phyloP scores from a whole-genome alignment of 2,888 invertebrate species.

The Cylloceria caligata region DNA sequence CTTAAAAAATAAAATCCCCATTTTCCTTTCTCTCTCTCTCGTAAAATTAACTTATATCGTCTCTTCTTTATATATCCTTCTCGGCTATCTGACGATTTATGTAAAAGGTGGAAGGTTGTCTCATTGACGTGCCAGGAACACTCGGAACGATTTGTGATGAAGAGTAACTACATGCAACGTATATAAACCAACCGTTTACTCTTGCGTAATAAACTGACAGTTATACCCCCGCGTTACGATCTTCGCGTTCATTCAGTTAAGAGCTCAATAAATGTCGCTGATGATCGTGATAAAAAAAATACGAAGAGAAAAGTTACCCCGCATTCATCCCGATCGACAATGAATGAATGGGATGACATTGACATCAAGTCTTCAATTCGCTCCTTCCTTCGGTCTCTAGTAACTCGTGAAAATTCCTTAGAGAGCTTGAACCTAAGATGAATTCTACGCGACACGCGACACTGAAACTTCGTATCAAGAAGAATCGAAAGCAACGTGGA shows the following conservation, averaged over 20 bases:
- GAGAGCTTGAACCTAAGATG: constrained; percentile 9
- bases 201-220: not conserved
- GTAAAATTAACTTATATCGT: too few species aligned
- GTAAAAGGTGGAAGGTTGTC: constrained; percentile 23
- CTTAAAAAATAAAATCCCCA: too few species aligned
- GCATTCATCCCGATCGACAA: constrained; percentile 1
- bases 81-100: constrained; percentile 5
- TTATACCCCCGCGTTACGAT: constrained; percentile 1
- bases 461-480: not conserved
- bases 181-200: not conserved
- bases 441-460: not conserved
- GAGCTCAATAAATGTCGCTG: not conserved
- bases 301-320: not conserved
- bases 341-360: not conserved
- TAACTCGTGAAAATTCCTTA: not conserved
- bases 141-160: constrained; percentile 1
- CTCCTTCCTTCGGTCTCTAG: not conserved
- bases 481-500: not conserved
- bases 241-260: constrained; percentile 14
- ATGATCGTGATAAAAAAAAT: constrained; percentile 13
- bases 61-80: not conserved
- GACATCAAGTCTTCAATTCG: not conserved
- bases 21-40: too few species aligned
- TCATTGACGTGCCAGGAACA: not conserved
- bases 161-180: not conserved